These are phyloP conservation scores for Corydoras maculifer DNA, from an alignment of 2,113 vertebrate genomes.

Conservation along the genomic window DNA sequence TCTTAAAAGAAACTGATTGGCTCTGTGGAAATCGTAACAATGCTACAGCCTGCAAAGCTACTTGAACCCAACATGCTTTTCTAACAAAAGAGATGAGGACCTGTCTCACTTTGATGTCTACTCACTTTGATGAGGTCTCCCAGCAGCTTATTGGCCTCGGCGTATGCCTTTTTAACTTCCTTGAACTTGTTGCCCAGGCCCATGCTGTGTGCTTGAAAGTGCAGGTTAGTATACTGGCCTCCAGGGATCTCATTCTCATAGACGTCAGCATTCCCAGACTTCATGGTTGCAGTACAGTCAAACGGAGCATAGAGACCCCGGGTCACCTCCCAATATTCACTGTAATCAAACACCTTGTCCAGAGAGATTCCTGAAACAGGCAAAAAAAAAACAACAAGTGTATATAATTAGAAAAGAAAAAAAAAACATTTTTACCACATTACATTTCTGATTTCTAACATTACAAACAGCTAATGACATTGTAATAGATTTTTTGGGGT, in stretches of 20 bases:
- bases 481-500: no score
- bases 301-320: conserved; percentile 86
- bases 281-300: conserved; percentile 98
- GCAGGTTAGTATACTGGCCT: conserved; percentile 96
- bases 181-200: conserved; percentile 96
- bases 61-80: neutral
- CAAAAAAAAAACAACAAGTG: neutral
- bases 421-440: no score
- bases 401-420: neutral
- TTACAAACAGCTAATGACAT: no score
- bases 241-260: conserved; percentile 98
- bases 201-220: conserved; percentile 98
- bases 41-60: neutral
- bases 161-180: conserved; percentile 89
- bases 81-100: neutral
- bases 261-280: conserved; percentile 90
- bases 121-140: conserved; percentile 95
- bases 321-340: conserved; percentile 91
- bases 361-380: conserved; percentile 72
- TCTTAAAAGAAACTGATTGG: conserved; percentile 11
- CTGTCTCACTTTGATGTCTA: conserved; percentile 10
- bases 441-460: no score
- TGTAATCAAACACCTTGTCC: conserved; percentile 91
- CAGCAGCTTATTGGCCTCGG: conserved; percentile 88
- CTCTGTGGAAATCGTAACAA: neutral